phyloP scores from a whole-genome alignment of 2,797 vertebrate genomes.

The Microhierax caerulescens region DNA sequence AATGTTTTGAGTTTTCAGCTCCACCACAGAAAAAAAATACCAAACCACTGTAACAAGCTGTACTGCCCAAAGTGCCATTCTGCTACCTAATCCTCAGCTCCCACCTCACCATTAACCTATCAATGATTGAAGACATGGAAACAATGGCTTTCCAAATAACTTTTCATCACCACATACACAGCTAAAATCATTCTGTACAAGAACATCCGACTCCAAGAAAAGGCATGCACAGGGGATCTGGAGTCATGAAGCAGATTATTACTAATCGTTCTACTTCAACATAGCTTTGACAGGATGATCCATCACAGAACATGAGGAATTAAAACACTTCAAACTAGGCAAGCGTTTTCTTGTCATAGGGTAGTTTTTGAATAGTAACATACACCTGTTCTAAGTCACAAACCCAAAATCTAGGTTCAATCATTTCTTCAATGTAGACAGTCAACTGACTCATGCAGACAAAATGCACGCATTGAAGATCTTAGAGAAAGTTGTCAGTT shows the following conservation, averaged over 20 bases:
- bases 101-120: background rate
- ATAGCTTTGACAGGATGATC: fast-evolving
- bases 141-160: background rate
- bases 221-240: background rate
- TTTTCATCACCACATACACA: background rate
- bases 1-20: background rate
- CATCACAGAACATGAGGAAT: background rate
- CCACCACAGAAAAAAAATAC: background rate
- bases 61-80: background rate
- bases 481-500: background rate
- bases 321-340: background rate
- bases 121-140: background rate
- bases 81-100: background rate
- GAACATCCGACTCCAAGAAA: background rate
- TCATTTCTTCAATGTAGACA: background rate
- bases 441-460: background rate
- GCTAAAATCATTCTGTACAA: background rate
- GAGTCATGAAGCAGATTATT: background rate
- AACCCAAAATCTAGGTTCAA: background rate
- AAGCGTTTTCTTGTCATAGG: background rate
- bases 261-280: background rate
- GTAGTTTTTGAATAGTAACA: too few relatives aligned
- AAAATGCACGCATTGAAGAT: fast-evolving
- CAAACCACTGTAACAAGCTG: background rate
- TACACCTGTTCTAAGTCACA: too few relatives aligned